phyloP scores from a whole-genome alignment of 1,140 invertebrate species.

The Camponotus floridanus region DNA sequence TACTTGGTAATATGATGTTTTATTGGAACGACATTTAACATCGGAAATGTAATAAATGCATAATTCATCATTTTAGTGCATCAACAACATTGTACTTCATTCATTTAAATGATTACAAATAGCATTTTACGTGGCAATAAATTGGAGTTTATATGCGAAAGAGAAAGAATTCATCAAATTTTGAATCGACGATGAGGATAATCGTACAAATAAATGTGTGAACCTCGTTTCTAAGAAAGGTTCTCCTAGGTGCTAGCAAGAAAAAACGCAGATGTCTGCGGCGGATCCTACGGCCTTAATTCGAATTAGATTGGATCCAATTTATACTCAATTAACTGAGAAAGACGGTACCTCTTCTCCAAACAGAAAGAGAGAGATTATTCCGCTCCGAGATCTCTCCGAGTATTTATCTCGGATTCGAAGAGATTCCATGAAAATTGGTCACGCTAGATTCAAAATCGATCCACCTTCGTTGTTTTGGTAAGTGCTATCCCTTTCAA shows the following conservation, averaged over 20 bases:
- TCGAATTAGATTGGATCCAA: conserved; percentile 80
- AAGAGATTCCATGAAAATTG: conserved; percentile 58
- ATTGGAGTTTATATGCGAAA: background rate
- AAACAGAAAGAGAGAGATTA: conserved; percentile 1
- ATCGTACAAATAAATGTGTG: conserved; percentile 33
- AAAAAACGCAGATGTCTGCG: conserved; percentile 47
- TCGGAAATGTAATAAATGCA: background rate
- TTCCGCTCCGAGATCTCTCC: conserved; percentile 3
- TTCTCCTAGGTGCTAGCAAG: background rate
- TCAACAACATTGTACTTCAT: background rate
- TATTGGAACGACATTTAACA: background rate
- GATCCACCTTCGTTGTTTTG: conserved; percentile 65
- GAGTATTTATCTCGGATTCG: conserved; percentile 68
- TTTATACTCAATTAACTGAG: conserved; percentile 79
- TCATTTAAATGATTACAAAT: background rate
- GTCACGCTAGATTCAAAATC: conserved; percentile 64
- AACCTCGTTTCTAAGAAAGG: conserved; percentile 63
- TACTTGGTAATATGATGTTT: background rate
- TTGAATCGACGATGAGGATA: conserved; percentile 24
- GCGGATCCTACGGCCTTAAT: conserved; percentile 70
- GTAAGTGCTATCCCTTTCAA: conserved; percentile 60
- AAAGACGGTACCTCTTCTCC: conserved; percentile 41
- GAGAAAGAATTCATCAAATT: conserved; percentile 12
- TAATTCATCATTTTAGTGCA: background rate
- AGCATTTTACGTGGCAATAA: background rate